Evolutionary conservation across 2,797 vertebrate genomes (phyloP), one percentile per base, ranked within the genome.

Genomic region (Triplophysa yarkandensis): DNA sequence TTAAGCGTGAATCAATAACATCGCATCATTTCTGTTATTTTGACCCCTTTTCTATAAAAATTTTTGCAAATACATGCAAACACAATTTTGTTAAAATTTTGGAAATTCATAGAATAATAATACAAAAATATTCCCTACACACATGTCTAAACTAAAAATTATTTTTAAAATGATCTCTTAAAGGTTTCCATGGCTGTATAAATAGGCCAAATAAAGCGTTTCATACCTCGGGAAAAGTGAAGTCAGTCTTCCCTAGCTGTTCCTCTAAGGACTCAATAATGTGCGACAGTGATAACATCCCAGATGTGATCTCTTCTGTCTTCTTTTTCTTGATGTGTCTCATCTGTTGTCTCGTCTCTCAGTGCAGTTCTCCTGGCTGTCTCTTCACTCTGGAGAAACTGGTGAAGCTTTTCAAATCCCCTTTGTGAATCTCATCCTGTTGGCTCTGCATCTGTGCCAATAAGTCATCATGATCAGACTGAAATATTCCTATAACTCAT

Each of bases 361-460:
- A 84, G 64, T 3, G 67, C 55, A n/a, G 32, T 58, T 17, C 80
- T 39, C 27, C 77, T 71, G 32, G 68, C 39, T 7, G 74, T 70
- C 44, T 84, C 80, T 77, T 84, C 80, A 23, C 76, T 69, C 52
- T 72, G 55, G n/a, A 84, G 80, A 39, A 84, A 84, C 74, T 79
- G 78, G 48, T 81, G 83, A 69, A 84, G 71, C 41, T 76, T 79
- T 52, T 77, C 41, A 77, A 82, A 84, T 43, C 55, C 0, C 21
- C 50, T 48, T 71, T 80, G 9, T 68, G n/a, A 11, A 23, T 39
- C 55, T 81, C 78, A 30, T 80, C 74, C 27, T 52, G 46, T 2
- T 73, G 50, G 11, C 70, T 71, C 46, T 84, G 83, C 11, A 13
- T 70, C 80, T 84, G 68, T 2, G 46, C n/a, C 2, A 48, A 66